A percentile compares a stretch with the other conserved stretches of the same genome.
These are phyloP conservation scores for Lampropteryx suffumata DNA, from an alignment of 2,888 invertebrate genomes.

Conservation along the genomic window DNA sequence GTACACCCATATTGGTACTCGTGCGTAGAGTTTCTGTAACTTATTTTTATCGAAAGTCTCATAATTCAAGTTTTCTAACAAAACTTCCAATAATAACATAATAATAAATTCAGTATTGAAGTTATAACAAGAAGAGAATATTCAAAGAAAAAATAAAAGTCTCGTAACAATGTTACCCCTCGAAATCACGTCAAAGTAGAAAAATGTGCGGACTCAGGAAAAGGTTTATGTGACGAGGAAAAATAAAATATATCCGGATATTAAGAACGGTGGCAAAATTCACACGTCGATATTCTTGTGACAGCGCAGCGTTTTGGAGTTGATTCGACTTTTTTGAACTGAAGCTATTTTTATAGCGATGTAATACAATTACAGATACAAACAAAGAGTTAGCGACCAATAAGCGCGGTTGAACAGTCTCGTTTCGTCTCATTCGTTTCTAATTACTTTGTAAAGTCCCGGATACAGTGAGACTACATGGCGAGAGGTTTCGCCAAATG, in stretches of 20 bases:
- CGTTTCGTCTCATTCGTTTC: too few relatives aligned
- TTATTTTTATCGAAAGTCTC: too few relatives aligned
- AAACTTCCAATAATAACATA: neutral
- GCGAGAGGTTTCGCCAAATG: too few relatives aligned
- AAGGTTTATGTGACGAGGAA: conserved; percentile 36
- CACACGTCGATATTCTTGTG: conserved; percentile 46
- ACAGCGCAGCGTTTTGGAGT: conserved; percentile 20
- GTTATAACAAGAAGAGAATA: neutral
- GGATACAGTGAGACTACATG: too few relatives aligned
- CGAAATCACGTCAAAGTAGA: conserved; percentile 13
- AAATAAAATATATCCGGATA: conserved; percentile 36
- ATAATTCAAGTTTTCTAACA: too few relatives aligned
- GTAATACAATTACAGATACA: too few relatives aligned
- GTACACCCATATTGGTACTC: too few relatives aligned
- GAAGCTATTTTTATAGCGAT: neutral
- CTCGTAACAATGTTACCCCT: conserved; percentile 10
- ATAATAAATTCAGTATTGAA: neutral
- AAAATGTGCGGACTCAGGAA: conserved; percentile 26
- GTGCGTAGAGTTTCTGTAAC: too few relatives aligned
- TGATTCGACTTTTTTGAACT: neutral
- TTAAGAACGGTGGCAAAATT: conserved; percentile 37
- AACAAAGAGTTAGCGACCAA: too few relatives aligned
- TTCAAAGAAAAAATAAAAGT: conserved; percentile 7
- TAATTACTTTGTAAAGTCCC: too few relatives aligned
- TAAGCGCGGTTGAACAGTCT: too few relatives aligned